phyloP scores from a whole-genome alignment of 1,140 invertebrate species.

The Plectus sambesii region DNA sequence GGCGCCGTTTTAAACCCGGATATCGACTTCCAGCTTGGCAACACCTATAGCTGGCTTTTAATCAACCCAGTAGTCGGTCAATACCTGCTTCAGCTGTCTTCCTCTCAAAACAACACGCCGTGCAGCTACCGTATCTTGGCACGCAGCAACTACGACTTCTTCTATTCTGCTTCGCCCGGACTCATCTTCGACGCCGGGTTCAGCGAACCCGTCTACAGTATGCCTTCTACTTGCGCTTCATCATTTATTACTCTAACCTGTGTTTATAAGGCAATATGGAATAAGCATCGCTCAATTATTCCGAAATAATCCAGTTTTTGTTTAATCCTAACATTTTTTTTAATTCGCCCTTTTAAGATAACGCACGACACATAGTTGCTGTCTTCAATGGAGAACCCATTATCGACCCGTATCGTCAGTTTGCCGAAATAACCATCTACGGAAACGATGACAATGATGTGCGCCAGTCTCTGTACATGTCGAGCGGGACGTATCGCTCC shows the following conservation, averaged over 20 bases:
- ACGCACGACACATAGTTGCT: constrained; percentile 22
- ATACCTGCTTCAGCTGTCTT: constrained; percentile 16
- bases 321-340: constrained; percentile 2
- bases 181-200: constrained; percentile 14
- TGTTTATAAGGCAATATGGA: too few relatives aligned
- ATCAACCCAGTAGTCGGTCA: constrained; percentile 15
- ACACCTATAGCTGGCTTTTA: constrained; percentile 20
- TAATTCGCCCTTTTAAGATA: constrained; percentile 9
- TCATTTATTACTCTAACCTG: too few relatives aligned
- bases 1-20: constrained; percentile 2
- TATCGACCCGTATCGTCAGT: constrained; percentile 23
- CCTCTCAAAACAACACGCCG: constrained; percentile 11
- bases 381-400: constrained; percentile 17
- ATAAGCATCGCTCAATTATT: too few relatives aligned
- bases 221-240: neutral
- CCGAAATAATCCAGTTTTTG: too few relatives aligned
- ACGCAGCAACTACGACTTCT: constrained; percentile 26
- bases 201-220: constrained; percentile 23
- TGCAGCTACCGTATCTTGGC: constrained; percentile 26
- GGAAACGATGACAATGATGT: constrained; percentile 9
- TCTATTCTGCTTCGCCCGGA: constrained; percentile 17
- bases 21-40: constrained; percentile 10
- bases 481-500: constrained; percentile 23
- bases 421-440: constrained; percentile 23
- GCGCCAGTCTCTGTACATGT: constrained; percentile 24